Base-by-base conservation (phyloP, 2,113 vertebrate genomes). In the Carollia perspicillata region DNA sequence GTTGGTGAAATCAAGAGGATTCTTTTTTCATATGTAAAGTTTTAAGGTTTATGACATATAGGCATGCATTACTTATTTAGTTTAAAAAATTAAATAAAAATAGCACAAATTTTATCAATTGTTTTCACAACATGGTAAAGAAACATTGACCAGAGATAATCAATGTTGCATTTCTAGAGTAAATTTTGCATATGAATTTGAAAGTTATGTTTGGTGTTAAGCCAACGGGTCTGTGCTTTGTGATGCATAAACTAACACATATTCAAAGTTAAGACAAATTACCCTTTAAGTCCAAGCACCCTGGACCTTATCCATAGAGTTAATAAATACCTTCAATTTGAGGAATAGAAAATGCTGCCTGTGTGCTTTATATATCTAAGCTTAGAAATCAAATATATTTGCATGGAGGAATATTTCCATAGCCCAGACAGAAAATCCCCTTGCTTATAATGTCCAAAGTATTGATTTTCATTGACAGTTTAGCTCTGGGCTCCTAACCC, bases 401-500 rank as follows among this genome's bases (percentile, higher is more conserved):
- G 69, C 30, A 6, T 77, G 33, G 87, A 83, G 14, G 68, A 75
- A 65, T 3, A 55, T 89, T 95, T 89, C 42, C 17, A 83, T 55
- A 71, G 53, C 37, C 28, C 53, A 89, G 18, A 13, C 16, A 69
- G 33, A 74, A 77, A 69, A 94, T 49, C 26, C 9, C 22, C 81
- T 81, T 96, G n/a, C 6, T 77, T 87, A 60, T 94, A 44, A 92
- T 80, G 58, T 94, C 89, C 42, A 85, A 55, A 66, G 26, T 72
- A 85, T 68, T 89, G 40, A 5, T 71, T 90, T 96, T 86, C 37
- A 44, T 84, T 66, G 22, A 83, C 60, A 93, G 2, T 90, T 97
- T 83, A 71, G 79, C 42, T 33, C 51, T 90, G 33, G 75, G 30
- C 20, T 49, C 1, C 44, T 65, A 75, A 81, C 4, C 5, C 42